These are phyloP conservation scores for Bursaphelenchus mucronatus DNA, from an alignment of 1,140 invertebrate genomes.

Conservation along the genomic window DNA sequence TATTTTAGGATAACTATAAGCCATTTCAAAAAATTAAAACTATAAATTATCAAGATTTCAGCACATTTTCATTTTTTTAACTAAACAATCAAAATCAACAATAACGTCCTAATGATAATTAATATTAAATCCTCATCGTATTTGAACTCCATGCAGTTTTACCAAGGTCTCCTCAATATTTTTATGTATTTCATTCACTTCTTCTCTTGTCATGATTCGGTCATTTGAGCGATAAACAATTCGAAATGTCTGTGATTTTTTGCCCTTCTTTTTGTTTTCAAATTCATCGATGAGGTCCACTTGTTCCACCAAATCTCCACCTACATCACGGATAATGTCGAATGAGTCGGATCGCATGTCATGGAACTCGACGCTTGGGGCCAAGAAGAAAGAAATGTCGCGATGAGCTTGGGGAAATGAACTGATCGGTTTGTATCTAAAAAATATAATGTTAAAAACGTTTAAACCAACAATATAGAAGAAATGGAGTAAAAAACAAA, in stretches of 20 bases:
- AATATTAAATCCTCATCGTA: conserved; percentile 23
- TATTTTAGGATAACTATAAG: no score
- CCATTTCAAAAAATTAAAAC: no score
- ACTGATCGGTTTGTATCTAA: conserved; percentile 70
- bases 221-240: conserved; percentile 91
- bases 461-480: no score
- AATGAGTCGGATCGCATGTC: conserved; percentile 65
- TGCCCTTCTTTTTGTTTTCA: conserved; percentile 76
- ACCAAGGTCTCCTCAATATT: conserved; percentile 28
- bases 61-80: background rate
- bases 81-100: background rate
- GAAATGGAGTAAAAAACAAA: no score
- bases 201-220: conserved; percentile 75
- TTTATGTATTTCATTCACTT: conserved; percentile 70
- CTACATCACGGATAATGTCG: conserved; percentile 80
- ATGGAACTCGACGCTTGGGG: conserved; percentile 59
- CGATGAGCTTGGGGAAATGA: conserved; percentile 80
- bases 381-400: conserved; percentile 96
- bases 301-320: conserved; percentile 80
- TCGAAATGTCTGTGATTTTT: conserved; percentile 80
- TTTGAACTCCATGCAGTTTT: conserved; percentile 34
- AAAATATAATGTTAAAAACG: background rate
- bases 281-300: conserved; percentile 76
- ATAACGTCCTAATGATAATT: background rate
- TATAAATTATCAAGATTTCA: background rate